These are phyloP conservation scores for Rhyacichthys aspro DNA, from an alignment of 2,797 vertebrate species.

Conservation along the genomic window DNA sequence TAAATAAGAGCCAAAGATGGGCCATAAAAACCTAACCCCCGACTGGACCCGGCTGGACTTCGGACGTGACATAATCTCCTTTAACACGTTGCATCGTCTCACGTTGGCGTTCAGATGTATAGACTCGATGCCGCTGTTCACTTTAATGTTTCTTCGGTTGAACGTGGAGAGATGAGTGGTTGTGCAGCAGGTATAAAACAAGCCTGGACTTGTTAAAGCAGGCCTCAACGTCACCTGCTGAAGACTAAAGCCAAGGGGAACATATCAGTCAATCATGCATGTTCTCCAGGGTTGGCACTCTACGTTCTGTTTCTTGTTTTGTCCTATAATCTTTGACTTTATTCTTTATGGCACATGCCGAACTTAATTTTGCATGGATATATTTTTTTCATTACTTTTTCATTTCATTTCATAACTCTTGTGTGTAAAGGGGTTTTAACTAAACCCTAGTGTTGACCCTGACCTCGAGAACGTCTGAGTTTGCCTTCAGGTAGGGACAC, in stretches of 20 bases:
- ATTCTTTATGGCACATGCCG: too few relatives aligned
- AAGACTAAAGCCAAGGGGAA: background rate
- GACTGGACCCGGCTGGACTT: background rate
- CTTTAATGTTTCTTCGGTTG: too few relatives aligned
- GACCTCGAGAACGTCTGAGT: background rate
- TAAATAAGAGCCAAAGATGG: background rate
- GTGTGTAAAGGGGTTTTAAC: background rate
- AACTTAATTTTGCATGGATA: too few relatives aligned
- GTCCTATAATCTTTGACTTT: too few relatives aligned
- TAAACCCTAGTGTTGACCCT: background rate
- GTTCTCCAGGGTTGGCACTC: background rate
- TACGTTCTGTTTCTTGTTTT: too few relatives aligned
- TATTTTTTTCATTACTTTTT: background rate
- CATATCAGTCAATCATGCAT: background rate
- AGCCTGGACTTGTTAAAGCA: slow-evolving; percentile 29
- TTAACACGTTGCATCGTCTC: slow-evolving; percentile 4
- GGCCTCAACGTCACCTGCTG: slow-evolving; percentile 23
- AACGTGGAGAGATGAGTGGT: background rate
- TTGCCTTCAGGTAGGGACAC: background rate
- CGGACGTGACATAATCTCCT: slow-evolving; percentile 1
- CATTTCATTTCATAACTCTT: background rate
- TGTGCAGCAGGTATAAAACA: background rate
- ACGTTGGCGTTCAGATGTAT: slow-evolving; percentile 2
- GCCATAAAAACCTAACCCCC: background rate
- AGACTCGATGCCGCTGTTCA: background rate